Conservation (phyloP, 2,797 vertebrate genomes). For the Nyctibius grandis region DNA sequence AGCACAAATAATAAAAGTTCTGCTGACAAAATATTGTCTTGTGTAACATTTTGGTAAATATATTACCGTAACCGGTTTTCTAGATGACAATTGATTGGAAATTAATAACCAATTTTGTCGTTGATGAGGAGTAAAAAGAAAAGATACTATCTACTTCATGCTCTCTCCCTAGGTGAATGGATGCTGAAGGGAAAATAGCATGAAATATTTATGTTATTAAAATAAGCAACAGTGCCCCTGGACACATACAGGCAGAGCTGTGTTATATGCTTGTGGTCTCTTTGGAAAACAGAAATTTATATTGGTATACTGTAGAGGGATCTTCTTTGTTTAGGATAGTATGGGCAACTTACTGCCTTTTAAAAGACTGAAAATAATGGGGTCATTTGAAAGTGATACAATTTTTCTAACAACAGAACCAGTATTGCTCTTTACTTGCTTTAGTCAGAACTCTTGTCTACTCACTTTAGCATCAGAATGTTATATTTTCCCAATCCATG, state of each 20-base stretch:
- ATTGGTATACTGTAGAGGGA: neutral
- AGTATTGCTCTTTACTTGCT: neutral
- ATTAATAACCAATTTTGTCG: neutral
- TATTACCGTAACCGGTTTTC: neutral
- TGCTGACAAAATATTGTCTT: neutral
- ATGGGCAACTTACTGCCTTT: neutral
- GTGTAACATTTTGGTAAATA: neutral
- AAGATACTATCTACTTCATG: neutral
- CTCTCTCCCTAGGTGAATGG: neutral
- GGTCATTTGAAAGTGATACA: neutral
- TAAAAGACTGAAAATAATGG: neutral
- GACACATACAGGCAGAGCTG: neutral
- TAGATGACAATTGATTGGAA: neutral
- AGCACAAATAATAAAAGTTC: neutral
- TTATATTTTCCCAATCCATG: neutral
- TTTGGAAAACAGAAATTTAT: neutral
- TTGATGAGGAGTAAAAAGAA: neutral
- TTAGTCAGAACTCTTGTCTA: neutral
- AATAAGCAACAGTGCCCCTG: neutral
- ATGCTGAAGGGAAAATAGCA: neutral
- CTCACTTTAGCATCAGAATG: neutral
- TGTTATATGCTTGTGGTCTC: neutral
- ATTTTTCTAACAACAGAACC: neutral
- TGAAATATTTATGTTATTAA: neutral
- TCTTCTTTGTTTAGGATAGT: neutral